Conservation (phyloP, 2,797 vertebrate genomes). For the Pampus argenteus region DNA sequence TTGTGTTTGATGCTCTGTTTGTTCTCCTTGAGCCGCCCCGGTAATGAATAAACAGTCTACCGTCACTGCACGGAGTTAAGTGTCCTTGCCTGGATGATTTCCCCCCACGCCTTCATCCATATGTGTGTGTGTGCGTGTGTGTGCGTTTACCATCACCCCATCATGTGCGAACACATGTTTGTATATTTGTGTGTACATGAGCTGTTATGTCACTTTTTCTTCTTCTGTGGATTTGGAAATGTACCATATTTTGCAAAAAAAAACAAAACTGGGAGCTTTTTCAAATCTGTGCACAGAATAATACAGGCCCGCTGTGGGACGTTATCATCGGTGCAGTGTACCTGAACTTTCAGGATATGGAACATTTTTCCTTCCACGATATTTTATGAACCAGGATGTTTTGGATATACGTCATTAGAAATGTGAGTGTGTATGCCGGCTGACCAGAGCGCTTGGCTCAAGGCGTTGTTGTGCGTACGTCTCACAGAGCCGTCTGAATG, state of each 20-base stretch:
- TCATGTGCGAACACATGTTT: conserved; percentile 32
- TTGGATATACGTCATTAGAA: conserved; percentile 2
- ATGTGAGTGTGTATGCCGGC: background rate
- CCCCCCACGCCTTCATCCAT: conserved; percentile 31
- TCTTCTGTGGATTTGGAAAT: conserved; percentile 25
- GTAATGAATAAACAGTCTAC: conserved; percentile 57
- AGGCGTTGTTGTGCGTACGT: no score
- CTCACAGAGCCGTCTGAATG: background rate
- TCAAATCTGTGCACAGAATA: background rate
- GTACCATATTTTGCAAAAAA: conserved; percentile 4
- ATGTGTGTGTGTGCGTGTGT: conserved; percentile 8
- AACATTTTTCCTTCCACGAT: background rate
- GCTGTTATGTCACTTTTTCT: conserved; percentile 8
- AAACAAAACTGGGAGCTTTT: conserved; percentile 1
- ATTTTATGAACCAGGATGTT: conserved; percentile 4
- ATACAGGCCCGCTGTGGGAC: background rate
- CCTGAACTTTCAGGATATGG: background rate
- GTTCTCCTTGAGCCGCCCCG: conserved; percentile 47
- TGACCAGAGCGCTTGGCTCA: no score
- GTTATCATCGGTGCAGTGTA: conserved; percentile 1
- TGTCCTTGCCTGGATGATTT: conserved; percentile 40
- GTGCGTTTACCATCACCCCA: conserved; percentile 32
- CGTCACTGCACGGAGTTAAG: conserved; percentile 43
- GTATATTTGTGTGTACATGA: conserved; percentile 5
- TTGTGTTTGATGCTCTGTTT: conserved; percentile 61